Percentiles rank a stretch among this genome's conserved stretches.
Evolutionary conservation across 2,888 invertebrate genomes (phyloP).

Genomic region (Eupithecia insigniata): DNA sequence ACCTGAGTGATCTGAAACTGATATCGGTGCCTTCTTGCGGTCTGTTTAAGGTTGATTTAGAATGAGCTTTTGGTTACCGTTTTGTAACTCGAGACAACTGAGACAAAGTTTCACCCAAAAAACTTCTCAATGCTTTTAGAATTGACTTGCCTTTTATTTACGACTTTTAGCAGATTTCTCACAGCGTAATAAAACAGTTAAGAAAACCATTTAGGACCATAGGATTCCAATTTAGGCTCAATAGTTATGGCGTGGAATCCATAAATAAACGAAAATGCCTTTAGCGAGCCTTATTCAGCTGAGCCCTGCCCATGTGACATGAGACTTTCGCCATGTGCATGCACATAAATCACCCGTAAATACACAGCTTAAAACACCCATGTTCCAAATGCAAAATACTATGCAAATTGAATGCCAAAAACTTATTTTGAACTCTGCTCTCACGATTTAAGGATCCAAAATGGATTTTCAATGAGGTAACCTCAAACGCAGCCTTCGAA

Average conservation of each 20-base stretch:
- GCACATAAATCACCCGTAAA: constrained; percentile 9
- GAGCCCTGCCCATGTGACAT: background rate
- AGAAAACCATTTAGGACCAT: background rate
- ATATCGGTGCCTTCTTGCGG: constrained; percentile 16
- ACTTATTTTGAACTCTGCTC: constrained; percentile 3
- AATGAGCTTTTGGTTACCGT: background rate
- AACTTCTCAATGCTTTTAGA: background rate
- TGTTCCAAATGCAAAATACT: constrained; percentile 7
- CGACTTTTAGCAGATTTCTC: background rate
- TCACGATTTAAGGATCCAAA: background rate
- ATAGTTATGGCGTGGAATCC: constrained; percentile 7
- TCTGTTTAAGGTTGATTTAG: constrained; percentile 10
- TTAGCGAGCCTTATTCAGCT: constrained; percentile 5
- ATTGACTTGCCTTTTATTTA: background rate
- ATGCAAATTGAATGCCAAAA: background rate
- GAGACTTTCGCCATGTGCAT: constrained; percentile 4
- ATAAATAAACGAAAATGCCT: constrained; percentile 12
- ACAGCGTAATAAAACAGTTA: background rate
- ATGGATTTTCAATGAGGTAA: background rate
- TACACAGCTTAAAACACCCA: constrained; percentile 2
- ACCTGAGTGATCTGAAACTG: constrained; percentile 13
- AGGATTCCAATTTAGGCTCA: background rate
- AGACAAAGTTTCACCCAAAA: background rate
- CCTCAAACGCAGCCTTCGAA: background rate
- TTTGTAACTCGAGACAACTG: background rate